Base-by-base conservation (phyloP, 2,888 invertebrate species). In the Stenoptilia bipunctidactyla region DNA sequence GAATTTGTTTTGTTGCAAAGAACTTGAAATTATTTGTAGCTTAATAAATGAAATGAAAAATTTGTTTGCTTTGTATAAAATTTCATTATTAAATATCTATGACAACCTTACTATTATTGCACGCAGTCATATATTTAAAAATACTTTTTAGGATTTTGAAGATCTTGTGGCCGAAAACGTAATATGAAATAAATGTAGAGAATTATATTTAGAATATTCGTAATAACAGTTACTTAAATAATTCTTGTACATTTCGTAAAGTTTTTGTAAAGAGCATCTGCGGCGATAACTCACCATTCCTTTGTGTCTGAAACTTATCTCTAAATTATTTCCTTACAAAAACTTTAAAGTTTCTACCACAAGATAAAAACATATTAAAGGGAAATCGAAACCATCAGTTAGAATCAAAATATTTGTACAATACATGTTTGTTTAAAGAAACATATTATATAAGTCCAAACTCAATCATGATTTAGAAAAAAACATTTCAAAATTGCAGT, bases 281-380 rank as follows among this genome's bases (percentile, higher is more conserved):
- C 50, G 52, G 55, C 56, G 61, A 50, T 51, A 58, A 83, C 83
- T 83, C 79, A 83, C 83, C 82, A 72, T 80, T 80, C 82, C 54
- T 55, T 60, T 56, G 74, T 51, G 64, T 79, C 83, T 83, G 83
- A 69, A 82, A 82, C 70, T 61, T n/a, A n/a, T n/a, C n/a, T n/a
- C n/a, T n/a, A n/a, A n/a, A 61, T 61, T 59, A 44, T 55, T 62
- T 66, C 63, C 82, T 77, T 76, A 56, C 82, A 72, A 70, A 70
- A 73, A 76, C 62, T 66, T 71, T 64, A 61, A 43, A 34, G 39
- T 51, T 45, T 43, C 59, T 66, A 65, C 66, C 68, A 71, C 66
- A 72, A 12, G 30, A 51, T 58, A 63, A 49, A 55, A 48, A 12
- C 20, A 15, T 36, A 20, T 25, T 34, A 40, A 37, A 36, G 38